These are phyloP conservation scores for Pelochelys cantorii DNA, from an alignment of 2,797 vertebrate species.

Conservation along the genomic window DNA sequence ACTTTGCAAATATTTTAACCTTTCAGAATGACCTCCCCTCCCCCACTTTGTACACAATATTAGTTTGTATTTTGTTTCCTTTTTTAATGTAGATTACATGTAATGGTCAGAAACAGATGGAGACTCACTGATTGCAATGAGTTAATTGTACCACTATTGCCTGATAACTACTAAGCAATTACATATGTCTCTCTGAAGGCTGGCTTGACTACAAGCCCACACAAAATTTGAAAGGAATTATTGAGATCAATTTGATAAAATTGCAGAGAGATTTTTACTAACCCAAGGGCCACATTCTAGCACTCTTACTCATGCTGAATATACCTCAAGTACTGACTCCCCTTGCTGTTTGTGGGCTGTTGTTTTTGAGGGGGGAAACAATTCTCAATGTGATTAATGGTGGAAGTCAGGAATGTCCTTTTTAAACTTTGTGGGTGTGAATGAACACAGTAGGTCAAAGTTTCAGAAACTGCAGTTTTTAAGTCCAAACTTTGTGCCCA, in stretches of 20 bases:
- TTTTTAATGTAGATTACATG: rapidly evolving
- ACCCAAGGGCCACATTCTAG: background rate
- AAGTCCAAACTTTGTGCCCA: conserved; percentile 26
- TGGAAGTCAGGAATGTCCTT: background rate
- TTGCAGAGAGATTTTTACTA: background rate
- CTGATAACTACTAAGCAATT: background rate
- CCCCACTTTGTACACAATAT: rapidly evolving
- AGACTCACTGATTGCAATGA: background rate
- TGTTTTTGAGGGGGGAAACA: background rate
- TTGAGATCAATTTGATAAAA: conserved; percentile 12
- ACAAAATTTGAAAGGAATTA: background rate
- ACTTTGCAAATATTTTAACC: background rate
- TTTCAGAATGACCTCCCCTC: background rate
- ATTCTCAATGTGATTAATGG: background rate
- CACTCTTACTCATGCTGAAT: conserved; percentile 29
- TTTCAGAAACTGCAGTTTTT: conserved; percentile 59
- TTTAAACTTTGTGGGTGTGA: background rate
- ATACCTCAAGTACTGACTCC: background rate
- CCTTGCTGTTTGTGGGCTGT: background rate
- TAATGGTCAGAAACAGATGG: background rate
- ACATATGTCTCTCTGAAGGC: background rate
- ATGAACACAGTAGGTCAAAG: conserved; percentile 23
- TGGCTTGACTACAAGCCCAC: background rate
- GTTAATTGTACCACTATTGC: background rate
- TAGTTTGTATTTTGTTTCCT: background rate